Conservation (phyloP, 2,113 vertebrate species). For the Cromileptes altivelis region DNA sequence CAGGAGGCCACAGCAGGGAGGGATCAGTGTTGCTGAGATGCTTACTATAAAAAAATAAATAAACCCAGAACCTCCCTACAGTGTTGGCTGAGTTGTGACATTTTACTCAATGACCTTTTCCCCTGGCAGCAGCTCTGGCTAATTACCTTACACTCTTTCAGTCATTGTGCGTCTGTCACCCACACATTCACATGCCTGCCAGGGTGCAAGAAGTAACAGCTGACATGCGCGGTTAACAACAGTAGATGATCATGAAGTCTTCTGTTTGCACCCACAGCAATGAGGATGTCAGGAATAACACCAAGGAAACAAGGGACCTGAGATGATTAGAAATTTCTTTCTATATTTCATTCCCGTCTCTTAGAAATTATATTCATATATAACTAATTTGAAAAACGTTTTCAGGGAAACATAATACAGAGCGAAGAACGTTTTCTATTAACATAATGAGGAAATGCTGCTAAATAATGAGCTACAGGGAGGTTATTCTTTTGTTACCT, state of each 20-base stretch:
- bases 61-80: not conserved
- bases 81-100: constrained; percentile 63
- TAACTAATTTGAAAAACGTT: too few relatives aligned
- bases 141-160: constrained; percentile 72
- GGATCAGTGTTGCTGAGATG: not conserved
- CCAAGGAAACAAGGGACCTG: not conserved
- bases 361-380: too few relatives aligned
- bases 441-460: too few relatives aligned
- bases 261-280: constrained; percentile 15
- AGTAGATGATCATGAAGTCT: constrained; percentile 6
- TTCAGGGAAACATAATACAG: too few relatives aligned
- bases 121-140: constrained; percentile 45
- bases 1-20: constrained; percentile 29
- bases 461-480: too few relatives aligned
- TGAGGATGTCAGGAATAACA: not conserved
- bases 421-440: too few relatives aligned
- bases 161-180: constrained; percentile 61
- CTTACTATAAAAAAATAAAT: constrained; percentile 8
- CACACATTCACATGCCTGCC: constrained; percentile 45
- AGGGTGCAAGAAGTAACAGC: constrained; percentile 14
- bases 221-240: constrained; percentile 43
- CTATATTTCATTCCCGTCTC: too few relatives aligned
- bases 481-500: too few relatives aligned
- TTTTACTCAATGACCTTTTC: constrained; percentile 71
- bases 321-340: not conserved